These are phyloP conservation scores for Amphiduros pacificus DNA, from an alignment of 2,888 invertebrate species.

Conservation along the genomic window DNA sequence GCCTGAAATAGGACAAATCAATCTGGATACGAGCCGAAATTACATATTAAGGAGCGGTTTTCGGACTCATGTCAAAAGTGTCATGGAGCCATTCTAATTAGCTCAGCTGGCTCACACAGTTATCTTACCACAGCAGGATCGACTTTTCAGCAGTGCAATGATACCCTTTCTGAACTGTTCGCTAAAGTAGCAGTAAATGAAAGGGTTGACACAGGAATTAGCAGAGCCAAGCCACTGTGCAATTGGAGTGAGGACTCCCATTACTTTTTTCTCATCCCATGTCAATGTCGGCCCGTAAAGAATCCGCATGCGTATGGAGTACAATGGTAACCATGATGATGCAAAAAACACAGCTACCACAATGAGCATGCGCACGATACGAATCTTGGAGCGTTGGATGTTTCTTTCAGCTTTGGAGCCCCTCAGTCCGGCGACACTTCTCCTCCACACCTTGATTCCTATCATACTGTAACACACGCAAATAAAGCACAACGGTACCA, in stretches of 20 bases:
- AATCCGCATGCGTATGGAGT: conserved; percentile 84
- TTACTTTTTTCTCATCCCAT: conserved; percentile 10
- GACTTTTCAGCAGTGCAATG: conserved; percentile 16
- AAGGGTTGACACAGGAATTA: conserved; percentile 93
- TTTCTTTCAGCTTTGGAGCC: conserved; percentile 57
- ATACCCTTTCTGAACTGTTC: conserved; percentile 27
- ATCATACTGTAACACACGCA: conserved; percentile 89
- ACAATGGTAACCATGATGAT: conserved; percentile 88
- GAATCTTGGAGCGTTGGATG: conserved; percentile 82
- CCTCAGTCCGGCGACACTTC: conserved; percentile 86
- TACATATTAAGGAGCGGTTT: too few relatives aligned
- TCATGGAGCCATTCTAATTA: too few relatives aligned
- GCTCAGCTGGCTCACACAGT: too few relatives aligned
- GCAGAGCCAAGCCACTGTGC: conserved; percentile 92
- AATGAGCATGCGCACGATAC: conserved; percentile 91
- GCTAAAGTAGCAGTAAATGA: conserved; percentile 85
- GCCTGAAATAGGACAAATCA: too few relatives aligned
- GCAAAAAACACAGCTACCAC: conserved; percentile 92
- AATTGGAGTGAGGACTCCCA: conserved; percentile 72
- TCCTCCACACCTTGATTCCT: conserved; percentile 86
- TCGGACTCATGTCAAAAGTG: too few relatives aligned
- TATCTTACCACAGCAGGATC: conserved; percentile 15
- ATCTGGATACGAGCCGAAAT: too few relatives aligned
- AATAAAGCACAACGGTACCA: conserved; percentile 86
- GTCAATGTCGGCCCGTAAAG: conserved; percentile 69